Conservation (phyloP, 2,113 vertebrate species). For the Nycticorax nycticorax region DNA sequence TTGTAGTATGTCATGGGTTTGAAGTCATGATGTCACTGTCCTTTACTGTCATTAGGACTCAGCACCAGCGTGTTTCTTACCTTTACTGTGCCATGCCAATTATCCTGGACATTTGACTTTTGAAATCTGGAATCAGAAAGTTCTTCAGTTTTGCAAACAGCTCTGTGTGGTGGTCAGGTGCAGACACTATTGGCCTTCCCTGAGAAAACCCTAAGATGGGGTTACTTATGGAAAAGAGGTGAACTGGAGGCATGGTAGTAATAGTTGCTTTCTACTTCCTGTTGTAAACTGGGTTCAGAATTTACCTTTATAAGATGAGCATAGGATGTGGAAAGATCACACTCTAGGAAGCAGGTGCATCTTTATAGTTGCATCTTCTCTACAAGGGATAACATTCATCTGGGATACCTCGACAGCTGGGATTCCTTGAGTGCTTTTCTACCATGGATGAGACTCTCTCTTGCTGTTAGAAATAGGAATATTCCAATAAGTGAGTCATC, state of each 20-base stretch:
- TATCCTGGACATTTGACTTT: neutral
- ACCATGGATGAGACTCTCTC: neutral
- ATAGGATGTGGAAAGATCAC: neutral
- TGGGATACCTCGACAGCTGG: neutral
- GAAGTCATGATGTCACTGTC: neutral
- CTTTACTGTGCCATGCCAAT: neutral
- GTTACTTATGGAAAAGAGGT: neutral
- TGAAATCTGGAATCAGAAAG: neutral
- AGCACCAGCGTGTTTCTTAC: neutral
- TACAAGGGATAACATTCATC: neutral
- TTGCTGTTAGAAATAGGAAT: conserved; percentile 31
- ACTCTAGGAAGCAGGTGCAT: neutral
- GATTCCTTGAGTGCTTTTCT: conserved; percentile 53
- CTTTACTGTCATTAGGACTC: neutral
- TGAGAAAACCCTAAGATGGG: neutral
- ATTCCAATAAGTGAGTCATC: conserved; percentile 36
- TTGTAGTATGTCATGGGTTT: neutral
- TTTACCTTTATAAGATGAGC: neutral
- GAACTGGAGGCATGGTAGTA: neutral
- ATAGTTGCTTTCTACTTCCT: neutral
- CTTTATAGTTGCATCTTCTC: neutral
- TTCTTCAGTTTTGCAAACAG: neutral
- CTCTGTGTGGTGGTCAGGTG: neutral
- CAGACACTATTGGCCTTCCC: neutral
- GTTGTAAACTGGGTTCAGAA: neutral